phyloP scores from a whole-genome alignment of 37 sponge, comb jelly and placozoan genomes.

The Aplysina aerophoba region DNA sequence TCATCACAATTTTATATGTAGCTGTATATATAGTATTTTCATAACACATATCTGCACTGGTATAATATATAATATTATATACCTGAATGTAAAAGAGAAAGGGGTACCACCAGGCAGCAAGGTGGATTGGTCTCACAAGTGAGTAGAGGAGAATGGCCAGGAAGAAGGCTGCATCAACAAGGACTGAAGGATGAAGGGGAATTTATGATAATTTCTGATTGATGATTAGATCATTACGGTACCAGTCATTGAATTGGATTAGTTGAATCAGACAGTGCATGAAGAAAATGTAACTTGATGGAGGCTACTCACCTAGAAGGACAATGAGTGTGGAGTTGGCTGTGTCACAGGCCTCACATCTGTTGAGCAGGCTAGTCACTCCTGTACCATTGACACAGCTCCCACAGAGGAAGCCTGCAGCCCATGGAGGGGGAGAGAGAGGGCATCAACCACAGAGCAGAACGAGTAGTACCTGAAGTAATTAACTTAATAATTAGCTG shows the following conservation, averaged over 20 bases:
- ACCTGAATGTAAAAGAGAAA: constrained; percentile 30
- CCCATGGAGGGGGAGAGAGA: neutral
- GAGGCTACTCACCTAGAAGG: constrained; percentile 29
- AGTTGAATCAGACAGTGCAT: too few relatives aligned
- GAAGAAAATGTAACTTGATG: too few relatives aligned
- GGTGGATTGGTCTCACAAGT: constrained; percentile 1
- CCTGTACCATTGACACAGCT: constrained; percentile 31
- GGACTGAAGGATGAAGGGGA: neutral
- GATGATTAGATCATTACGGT: too few relatives aligned
- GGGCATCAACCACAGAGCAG: too few relatives aligned
- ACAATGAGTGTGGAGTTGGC: constrained; percentile 37
- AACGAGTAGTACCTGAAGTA: too few relatives aligned
- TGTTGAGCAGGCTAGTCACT: constrained; percentile 37
- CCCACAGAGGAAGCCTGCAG: constrained; percentile 40
- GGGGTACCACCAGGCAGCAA: constrained; percentile 4
- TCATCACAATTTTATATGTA: too few relatives aligned
- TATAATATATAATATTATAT: too few relatives aligned
- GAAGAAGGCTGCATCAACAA: constrained; percentile 13
- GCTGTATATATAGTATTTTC: too few relatives aligned
- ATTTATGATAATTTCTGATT: too few relatives aligned
- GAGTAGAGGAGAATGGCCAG: constrained; percentile 5
- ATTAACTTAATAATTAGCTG: too few relatives aligned
- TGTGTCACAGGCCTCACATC: constrained; percentile 51
- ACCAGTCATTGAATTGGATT: too few relatives aligned
- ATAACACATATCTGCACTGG: too few relatives aligned